Evolutionary conservation across 2,113 vertebrate species (phyloP), one percentile per base, ranked within the genome.

Genomic region (Anarhynchus alexandrinus): DNA sequence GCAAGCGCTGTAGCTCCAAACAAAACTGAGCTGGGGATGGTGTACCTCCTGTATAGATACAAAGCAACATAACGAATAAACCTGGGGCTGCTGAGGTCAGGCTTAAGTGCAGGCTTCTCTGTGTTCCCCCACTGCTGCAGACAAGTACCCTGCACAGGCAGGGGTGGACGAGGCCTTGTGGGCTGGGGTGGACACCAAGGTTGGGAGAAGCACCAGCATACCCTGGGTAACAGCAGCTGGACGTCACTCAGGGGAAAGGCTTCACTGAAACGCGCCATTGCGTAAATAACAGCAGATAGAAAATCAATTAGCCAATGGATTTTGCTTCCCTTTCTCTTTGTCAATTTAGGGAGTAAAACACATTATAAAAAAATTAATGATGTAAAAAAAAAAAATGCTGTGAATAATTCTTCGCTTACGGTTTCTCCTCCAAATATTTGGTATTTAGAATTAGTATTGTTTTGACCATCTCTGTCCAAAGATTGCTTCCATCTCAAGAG

Each of bases 391-490:
- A 85, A 64, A 32, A 55, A 36, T 15, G 47, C 47, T 57, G n/a
- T 47, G 88, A 91, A 86, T 93, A 84, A 94, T 86, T 88, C 52
- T 79, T 79, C 1, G 0, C 49, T 84, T 95, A 91, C 3, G 13
- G 65, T 65, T 94, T 74, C 61, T 79, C 66, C 64, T 82, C 49
- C 73, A 91, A 69, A 94, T 87, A 90, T 42, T 84, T 89, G 34
- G 67, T 71, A 54, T 38, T 82, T 86, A 94, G 71, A 89, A 96
- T 94, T 76, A 89, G 61, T 42, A 84, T 47, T 72, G 70, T 83
- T 89, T 84, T 76, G 54, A 88, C 54, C 73, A 54, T 49, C 57
- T 90, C 71, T 88, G 64, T 71, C 86, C 49, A 6, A 86, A 87
- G 91, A 79, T 64, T 3, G 0, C 43, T 92, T 55, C 27, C 65